Conservation (phyloP, 1,140 invertebrate genomes). For the Ericerus pela region DNA sequence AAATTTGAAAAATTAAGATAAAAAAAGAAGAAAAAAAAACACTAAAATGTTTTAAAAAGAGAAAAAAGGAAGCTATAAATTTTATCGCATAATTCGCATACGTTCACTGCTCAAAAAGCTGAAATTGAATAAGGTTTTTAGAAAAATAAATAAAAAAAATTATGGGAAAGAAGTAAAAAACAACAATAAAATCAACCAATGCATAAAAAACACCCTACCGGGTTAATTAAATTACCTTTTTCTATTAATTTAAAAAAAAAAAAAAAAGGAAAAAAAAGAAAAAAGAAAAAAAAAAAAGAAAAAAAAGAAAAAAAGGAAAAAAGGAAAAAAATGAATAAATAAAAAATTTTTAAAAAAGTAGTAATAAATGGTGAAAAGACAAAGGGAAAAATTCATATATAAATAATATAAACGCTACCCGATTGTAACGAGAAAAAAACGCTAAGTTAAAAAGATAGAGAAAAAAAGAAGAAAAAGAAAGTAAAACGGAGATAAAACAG, state of each 20-base stretch:
- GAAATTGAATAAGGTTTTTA: not conserved
- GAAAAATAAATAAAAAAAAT: not conserved
- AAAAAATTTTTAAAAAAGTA: constrained; percentile 3
- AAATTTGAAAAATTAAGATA: not conserved
- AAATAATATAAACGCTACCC: constrained; percentile 5
- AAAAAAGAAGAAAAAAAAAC: not conserved
- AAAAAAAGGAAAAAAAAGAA: constrained; percentile 8
- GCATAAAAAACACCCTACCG: constrained; percentile 4
- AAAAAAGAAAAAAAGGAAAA: too few species aligned
- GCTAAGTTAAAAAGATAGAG: too few species aligned
- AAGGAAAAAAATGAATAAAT: constrained; percentile 1
- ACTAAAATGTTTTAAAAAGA: not conserved
- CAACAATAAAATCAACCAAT: constrained; percentile 10
- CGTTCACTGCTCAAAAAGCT: not conserved
- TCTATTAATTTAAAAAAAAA: constrained; percentile 4
- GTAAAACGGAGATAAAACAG: too few species aligned
- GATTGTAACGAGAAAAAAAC: constrained; percentile 7
- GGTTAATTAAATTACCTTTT: not conserved
- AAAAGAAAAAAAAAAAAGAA: too few species aligned
- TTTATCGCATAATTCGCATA: not conserved
- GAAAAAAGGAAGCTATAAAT: not conserved
- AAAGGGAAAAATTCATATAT: constrained; percentile 4
- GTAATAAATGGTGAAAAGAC: constrained; percentile 11
- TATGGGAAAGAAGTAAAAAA: not conserved
- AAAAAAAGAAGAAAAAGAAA: too few species aligned